Evolutionary conservation across 2,797 vertebrate genomes (phyloP).

Genomic region (Acipenser ruthenus): DNA sequence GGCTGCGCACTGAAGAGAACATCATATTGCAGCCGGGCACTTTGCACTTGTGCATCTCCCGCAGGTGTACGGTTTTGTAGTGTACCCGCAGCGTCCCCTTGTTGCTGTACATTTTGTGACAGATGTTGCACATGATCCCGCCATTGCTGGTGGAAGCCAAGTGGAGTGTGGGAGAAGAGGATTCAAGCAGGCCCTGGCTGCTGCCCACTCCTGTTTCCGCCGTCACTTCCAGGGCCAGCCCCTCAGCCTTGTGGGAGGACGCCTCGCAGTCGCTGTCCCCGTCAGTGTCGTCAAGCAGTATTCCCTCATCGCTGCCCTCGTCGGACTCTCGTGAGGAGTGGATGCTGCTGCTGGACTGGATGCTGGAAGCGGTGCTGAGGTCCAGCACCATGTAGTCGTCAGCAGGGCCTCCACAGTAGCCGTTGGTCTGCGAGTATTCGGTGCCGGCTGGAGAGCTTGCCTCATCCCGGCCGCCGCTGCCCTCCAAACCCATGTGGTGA

Average conservation of each 20-base stretch:
- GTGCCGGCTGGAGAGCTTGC: slow-evolving; percentile 73
- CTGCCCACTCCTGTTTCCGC: slow-evolving; percentile 24
- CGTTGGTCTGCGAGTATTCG: slow-evolving; percentile 78
- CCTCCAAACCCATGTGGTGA: slow-evolving; percentile 84
- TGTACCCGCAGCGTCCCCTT: slow-evolving; percentile 95
- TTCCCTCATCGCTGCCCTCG: slow-evolving; percentile 90
- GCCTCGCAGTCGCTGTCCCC: slow-evolving; percentile 86
- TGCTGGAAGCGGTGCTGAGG: slow-evolving; percentile 89
- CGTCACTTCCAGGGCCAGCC: slow-evolving; percentile 44
- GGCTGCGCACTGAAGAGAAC: slow-evolving; percentile 94
- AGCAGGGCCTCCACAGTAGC: slow-evolving; percentile 69
- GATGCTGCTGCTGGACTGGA: slow-evolving; percentile 91
- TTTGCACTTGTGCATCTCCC: slow-evolving; percentile 98
- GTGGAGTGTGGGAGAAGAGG: slow-evolving; percentile 71
- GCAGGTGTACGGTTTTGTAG: slow-evolving; percentile 95
- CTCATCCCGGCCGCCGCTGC: slow-evolving; percentile 70
- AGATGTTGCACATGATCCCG: slow-evolving; percentile 92
- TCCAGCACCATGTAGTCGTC: slow-evolving; percentile 94
- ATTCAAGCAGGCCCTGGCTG: slow-evolving; percentile 31
- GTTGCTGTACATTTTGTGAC: slow-evolving; percentile 99
- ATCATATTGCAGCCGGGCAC: slow-evolving; percentile 95
- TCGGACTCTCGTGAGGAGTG: slow-evolving; percentile 93
- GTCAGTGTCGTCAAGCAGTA: slow-evolving; percentile 87
- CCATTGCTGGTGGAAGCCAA: slow-evolving; percentile 70
- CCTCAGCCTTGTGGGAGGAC: slow-evolving; percentile 61